Base-by-base conservation (phyloP, 1,140 invertebrate genomes). In the Trichonephila inaurata region DNA sequence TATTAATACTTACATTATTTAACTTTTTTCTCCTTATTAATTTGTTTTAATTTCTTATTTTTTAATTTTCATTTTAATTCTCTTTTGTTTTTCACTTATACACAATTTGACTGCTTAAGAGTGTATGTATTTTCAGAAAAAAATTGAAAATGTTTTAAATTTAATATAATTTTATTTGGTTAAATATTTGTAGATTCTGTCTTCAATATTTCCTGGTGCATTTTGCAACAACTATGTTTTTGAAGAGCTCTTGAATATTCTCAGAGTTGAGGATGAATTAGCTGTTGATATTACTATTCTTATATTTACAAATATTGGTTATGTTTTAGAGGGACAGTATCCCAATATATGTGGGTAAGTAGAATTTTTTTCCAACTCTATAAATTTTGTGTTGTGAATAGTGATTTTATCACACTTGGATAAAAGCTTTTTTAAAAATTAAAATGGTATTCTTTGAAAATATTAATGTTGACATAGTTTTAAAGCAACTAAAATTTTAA, bases 141-240 rank as follows among this genome's bases (percentile, higher is more conserved):
- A 1, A 28, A 28, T 1, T 28, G 28, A 28, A 28, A 28, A 28
- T 28, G 28, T 28, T 28, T 28, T 28, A 28, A 28, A 28, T 28
- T 28, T 28, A 28, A 77, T 44, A 8, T 92, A 24, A 24, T n/a
- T 40, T 60, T 19, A 85, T 85, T 2, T 40, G 12, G 60, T 61
- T 6, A 24, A 61, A 6, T 58, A 28, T 94, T 87, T 95, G 94
- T 94, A 96, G 97, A 97, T 97, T 95, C 96, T 99, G 64, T 98
- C 98, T 7, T 98, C 98, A 95, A 98, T 99, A 82, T 99, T 99
- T 96, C 98, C 98, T 2, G 97, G 97, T 4, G 98, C 99, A 96
- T 99, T 99, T 96, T 97, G 98, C 91, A 97, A 98, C 95, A 97
- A 97, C 94, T 98, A 98, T 95, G 97, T 99, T 69, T 94, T 90